Base-by-base conservation (phyloP, 2,888 invertebrate species). In the Anticlea derivata region DNA sequence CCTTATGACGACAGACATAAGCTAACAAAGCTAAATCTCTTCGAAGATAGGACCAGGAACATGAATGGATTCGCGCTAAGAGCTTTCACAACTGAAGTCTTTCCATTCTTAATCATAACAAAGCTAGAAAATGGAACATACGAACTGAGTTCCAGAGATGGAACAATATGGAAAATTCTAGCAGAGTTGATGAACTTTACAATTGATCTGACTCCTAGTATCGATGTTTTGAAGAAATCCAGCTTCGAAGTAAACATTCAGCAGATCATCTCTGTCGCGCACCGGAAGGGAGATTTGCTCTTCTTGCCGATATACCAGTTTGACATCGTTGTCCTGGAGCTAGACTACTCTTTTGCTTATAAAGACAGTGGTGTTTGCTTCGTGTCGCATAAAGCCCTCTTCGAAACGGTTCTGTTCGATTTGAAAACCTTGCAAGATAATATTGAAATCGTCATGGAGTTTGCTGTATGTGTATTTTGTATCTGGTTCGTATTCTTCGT, bases 351-450 rank as follows among this genome's bases (percentile, higher is more conserved):
- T 1, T 70, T 81, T 47, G 73, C 86, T 0, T 72, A 66, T 34
- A 80, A 71, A 60, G 86, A 80, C 1, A 90, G 90, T 37, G 90
- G 90, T 7, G 78, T 86, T 2, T 90, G 90, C 52, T 71, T 88
- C 33, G 44, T 82, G 26, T 69, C 89, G 0, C 78, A 75, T 45
- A 75, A 83, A 29, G 88, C 90, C 1, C 78, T 60, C 1, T 89
- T 78, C 46, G 84, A 83, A 62, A 87, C 81, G 0, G 63, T 75
- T 8, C 52, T 87, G 1, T 83, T 89, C 33, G 76, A 86, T 58
- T 11, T 63, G 1, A 81, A 78, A 41, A 61, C 74, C 6, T 35
- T 82, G 7, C 52, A 70, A 33, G 53, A 64, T 2, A 79, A 82
- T 46, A 66, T 65, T 3, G 22, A 45, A 0, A 7, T 72, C 3